phyloP scores from a whole-genome alignment of 2,797 vertebrate genomes.

The Craterocephalus amniculus region DNA sequence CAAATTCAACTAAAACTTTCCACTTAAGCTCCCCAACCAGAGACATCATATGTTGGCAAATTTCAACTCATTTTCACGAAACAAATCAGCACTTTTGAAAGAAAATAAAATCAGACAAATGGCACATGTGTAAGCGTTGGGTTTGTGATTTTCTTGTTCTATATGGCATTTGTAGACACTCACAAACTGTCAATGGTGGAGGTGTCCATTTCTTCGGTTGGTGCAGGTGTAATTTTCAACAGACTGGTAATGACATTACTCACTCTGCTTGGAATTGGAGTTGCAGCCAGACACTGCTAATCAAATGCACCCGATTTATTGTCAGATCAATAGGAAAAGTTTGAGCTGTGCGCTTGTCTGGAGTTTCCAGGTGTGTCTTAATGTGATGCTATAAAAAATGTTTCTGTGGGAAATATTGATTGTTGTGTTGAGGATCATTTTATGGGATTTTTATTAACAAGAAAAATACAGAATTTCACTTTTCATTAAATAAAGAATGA shows the following conservation, averaged over 20 bases:
- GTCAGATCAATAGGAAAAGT: no score
- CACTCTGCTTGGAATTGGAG: no score
- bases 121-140: no score
- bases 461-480: not conserved
- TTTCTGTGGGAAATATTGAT: not conserved
- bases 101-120: not conserved
- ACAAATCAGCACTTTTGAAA: not conserved
- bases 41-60: not conserved
- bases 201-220: no score
- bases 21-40: not conserved
- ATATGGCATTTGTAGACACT: no score
- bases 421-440: not conserved
- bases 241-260: no score
- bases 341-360: not conserved
- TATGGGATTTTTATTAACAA: not conserved
- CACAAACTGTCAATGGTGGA: no score
- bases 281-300: no score
- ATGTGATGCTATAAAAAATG: not conserved
- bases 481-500: not conserved
- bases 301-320: no score
- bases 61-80: not conserved
- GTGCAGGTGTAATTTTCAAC: no score
- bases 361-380: not conserved
- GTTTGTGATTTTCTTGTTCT: no score
- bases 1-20: slow-evolving; percentile 39